Evolutionary conservation across 2,888 invertebrate species (phyloP), one percentile per base, ranked within the genome.

Genomic region (Germaria angustata): DNA sequence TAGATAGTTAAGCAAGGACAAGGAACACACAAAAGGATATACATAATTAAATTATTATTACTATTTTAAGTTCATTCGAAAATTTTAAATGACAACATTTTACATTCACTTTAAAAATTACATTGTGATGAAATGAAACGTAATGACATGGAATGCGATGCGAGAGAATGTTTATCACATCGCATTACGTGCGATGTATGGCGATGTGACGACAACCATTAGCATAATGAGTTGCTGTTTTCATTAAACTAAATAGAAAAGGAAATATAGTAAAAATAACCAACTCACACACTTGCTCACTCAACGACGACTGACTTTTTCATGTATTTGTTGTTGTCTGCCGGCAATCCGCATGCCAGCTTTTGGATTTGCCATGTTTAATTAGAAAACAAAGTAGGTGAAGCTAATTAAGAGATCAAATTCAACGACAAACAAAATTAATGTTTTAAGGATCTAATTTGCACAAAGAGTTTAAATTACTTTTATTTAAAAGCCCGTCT

Each of bases 151-250:
- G 22, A 44, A 44, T 34, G 57, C 22, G 17, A 57, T 51, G 36
- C 39, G 28, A 9, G 22, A 34, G n/a, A n/a, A n/a, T 55, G 68
- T 13, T n/a, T 17, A 36, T 36, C 36, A 22, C 57, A 36, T 13
- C 34, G 22, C 22, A 57, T 36, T 55, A 36, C n/a, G 4, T n/a
- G 20, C 51, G n/a, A 15, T 44, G 34, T 46, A 53, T 46, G 55
- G 46, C 51, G n/a, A 72, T 76, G 55, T 76, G 65, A 36, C 44
- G 53, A 51, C 34, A 73, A 41, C 59, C 66, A 66, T 80, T 80
- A 80, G 59, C 41, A 66, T 73, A 68, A 73, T 80, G 79, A 73
- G 66, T 80, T 78, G 46, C 53, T 51, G 51, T 73, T 66, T 66
- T 61, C 51, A 72, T 34, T 79, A 57, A 44, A 57, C 17, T 55